A percentile compares a stretch with the other conserved stretches of the same genome.
Conservation (phyloP, 2,888 invertebrate genomes). For the Notodonta ziczac region DNA sequence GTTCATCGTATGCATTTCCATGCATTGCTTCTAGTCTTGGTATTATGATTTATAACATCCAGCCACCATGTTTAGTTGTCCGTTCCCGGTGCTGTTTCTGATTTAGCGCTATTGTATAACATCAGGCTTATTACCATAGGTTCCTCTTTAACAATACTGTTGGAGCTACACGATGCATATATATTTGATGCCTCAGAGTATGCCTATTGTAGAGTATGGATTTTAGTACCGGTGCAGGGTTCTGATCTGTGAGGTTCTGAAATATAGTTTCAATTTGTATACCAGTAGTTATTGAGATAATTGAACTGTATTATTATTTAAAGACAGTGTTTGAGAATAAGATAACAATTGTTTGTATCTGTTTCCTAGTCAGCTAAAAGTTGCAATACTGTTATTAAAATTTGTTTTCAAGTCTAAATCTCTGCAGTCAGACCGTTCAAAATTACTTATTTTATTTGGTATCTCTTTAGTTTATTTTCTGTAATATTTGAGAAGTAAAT, state of each 20-base stretch:
- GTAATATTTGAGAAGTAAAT: conserved; percentile 15
- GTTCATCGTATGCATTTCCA: conserved; percentile 60
- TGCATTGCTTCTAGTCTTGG: conserved; percentile 44
- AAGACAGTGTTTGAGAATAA: no score
- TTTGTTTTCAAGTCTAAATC: background rate
- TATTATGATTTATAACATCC: conserved; percentile 65
- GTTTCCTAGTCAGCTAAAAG: no score
- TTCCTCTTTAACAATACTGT: conserved; percentile 45
- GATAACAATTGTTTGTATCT: no score
- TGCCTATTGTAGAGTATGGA: background rate
- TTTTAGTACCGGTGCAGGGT: background rate
- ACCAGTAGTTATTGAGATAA: background rate
- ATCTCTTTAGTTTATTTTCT: conserved; percentile 13
- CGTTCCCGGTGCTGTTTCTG: conserved; percentile 56
- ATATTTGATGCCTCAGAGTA: conserved; percentile 9
- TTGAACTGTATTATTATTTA: background rate
- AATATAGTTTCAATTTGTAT: background rate
- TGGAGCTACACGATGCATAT: conserved; percentile 19
- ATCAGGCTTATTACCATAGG: conserved; percentile 51
- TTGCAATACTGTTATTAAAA: no score
- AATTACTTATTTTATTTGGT: conserved; percentile 18
- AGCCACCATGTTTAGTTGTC: conserved; percentile 62
- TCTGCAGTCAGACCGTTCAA: conserved; percentile 1
- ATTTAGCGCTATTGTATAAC: conserved; percentile 63
- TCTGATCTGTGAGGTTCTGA: background rate